These are phyloP conservation scores for Gobio gobio DNA, from an alignment of 2,113 vertebrate species.

Conservation along the genomic window DNA sequence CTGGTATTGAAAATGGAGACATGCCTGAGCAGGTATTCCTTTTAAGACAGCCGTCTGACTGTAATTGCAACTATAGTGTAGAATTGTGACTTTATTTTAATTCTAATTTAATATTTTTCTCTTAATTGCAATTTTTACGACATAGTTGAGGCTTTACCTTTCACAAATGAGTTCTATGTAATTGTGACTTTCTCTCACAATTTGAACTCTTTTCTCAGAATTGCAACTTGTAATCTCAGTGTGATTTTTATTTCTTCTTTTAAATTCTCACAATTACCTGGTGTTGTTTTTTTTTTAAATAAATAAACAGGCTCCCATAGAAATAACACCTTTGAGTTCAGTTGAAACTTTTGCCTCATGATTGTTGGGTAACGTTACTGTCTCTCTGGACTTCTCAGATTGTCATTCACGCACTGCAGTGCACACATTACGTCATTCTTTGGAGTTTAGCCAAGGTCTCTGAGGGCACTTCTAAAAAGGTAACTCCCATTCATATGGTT, in stretches of 20 bases:
- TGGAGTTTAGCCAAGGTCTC: slow-evolving; percentile 97
- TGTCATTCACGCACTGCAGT: slow-evolving; percentile 97
- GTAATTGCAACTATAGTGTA: too few species aligned
- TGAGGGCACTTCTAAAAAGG: slow-evolving; percentile 96
- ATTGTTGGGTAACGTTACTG: neutral
- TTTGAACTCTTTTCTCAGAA: neutral
- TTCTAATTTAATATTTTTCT: neutral
- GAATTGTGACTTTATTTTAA: too few species aligned
- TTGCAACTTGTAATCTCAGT: neutral
- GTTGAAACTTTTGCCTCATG: neutral
- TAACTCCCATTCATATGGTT: slow-evolving; percentile 60
- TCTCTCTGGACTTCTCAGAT: slow-evolving; percentile 78
- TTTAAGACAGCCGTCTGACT: neutral
- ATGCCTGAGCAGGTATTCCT: slow-evolving; percentile 94
- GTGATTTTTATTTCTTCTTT: neutral
- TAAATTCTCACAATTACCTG: neutral
- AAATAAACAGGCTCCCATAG: neutral
- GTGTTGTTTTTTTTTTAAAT: too few species aligned
- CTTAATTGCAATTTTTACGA: neutral
- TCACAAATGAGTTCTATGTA: neutral
- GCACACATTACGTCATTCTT: slow-evolving; percentile 98
- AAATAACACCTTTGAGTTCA: neutral
- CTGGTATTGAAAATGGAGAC: slow-evolving; percentile 98
- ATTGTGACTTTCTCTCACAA: neutral
- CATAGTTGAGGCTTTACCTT: neutral